A percentile compares a stretch with the other conserved stretches of the same genome.
Evolutionary conservation across 1,140 invertebrate species (phyloP).

Genomic region (Megathymus violae): DNA sequence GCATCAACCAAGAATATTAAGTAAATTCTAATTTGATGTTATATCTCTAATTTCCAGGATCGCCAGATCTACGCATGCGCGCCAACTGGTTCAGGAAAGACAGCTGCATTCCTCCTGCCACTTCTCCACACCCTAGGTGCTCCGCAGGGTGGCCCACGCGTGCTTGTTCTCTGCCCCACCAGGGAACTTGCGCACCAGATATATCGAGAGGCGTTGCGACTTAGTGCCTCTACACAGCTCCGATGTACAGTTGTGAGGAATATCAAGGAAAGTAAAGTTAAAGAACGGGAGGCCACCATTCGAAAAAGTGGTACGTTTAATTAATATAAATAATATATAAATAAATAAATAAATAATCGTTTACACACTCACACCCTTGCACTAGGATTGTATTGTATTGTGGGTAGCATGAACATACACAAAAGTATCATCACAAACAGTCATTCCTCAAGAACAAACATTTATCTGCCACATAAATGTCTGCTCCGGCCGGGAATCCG

Average conservation of each 20-base stretch:
- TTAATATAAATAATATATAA: not conserved
- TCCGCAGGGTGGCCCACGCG: constrained; percentile 90
- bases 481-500: no score
- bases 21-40: not conserved
- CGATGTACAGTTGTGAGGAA: constrained; percentile 74
- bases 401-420: no score
- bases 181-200: constrained; percentile 97
- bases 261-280: constrained; percentile 81
- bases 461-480: no score
- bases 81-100: constrained; percentile 95
- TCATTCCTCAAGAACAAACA: no score
- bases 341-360: no score
- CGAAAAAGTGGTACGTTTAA: constrained; percentile 67
- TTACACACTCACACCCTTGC: no score
- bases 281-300: constrained; percentile 70
- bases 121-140: constrained; percentile 88
- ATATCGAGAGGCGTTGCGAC: constrained; percentile 89
- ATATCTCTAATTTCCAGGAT: constrained; percentile 76
- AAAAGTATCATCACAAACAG: no score
- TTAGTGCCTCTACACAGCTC: constrained; percentile 90
- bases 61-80: constrained; percentile 96
- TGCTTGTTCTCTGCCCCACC: constrained; percentile 95
- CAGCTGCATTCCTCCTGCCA: constrained; percentile 93
- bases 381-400: no score
- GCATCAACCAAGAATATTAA: no score